Evolutionary conservation across 2,888 invertebrate genomes (phyloP), one percentile per base, ranked within the genome.

Genomic region (Branchellion lobata): DNA sequence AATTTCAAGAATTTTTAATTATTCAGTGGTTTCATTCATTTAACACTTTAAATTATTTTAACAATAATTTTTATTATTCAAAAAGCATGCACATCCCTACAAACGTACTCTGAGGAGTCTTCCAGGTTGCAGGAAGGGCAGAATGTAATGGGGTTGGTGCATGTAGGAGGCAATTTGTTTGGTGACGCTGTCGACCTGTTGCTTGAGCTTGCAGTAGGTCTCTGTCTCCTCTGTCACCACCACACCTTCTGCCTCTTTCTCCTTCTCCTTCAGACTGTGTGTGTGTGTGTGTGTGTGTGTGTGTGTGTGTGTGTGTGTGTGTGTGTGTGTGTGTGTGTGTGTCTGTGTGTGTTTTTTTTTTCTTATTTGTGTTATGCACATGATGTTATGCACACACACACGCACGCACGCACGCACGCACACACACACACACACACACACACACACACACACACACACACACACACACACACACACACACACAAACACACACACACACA

Each of bases 61-160:
- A n/a, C n/a, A n/a, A n/a, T n/a, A n/a, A n/a, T n/a, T n/a, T n/a
- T n/a, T 40, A 8, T 40, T 14, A 40, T 40, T 40, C 14, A 57
- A 57, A 18, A 57, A 3, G 3, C 61, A 57, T 14, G 34, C 5
- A 31, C n/a, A 73, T 18, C 27, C 5, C 24, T 11, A 65, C 27
- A 24, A 1, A 33, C 53, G 3, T 86, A 96, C 94, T 89, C 95
- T 94, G 18, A 98, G 91, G 84, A 99, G 90, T 84, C 99, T 90
- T 0, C 99, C 99, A 0, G 96, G 94, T 86, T 96, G 95, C 80
- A 99, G 88, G 89, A 96, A 99, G 0, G 96, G 97, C 82, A 95
- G 90, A 36, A 98, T 88, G 87, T 96, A 93, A 86, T 93, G 91
- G 0, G 97, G 94, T 85, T 92, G 92, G 0, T 93, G 94, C 82